Percentiles rank a stretch among this genome's conserved stretches.
Conservation (phyloP, 2,797 vertebrate genomes). For the Petrocephalus sullivani region DNA sequence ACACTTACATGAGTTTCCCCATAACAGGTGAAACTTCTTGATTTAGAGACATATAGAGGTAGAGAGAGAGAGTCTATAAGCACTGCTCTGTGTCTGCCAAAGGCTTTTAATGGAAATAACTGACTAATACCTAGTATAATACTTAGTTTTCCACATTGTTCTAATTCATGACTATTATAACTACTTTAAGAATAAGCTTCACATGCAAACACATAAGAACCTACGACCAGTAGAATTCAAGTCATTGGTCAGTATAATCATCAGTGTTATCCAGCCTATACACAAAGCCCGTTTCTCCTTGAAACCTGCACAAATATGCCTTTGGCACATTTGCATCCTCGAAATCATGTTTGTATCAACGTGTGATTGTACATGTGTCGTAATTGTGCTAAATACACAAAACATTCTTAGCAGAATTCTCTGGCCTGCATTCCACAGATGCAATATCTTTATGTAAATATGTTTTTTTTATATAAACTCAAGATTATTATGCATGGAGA, state of each 20-base stretch:
- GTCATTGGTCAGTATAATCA: not conserved
- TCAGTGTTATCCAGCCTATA: not conserved
- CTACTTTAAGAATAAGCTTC: not conserved
- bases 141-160: not conserved
- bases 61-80: too few relatives aligned
- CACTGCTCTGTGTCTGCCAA: too few relatives aligned
- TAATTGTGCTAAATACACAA: conserved; percentile 6
- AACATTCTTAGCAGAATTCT: conserved; percentile 14
- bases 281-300: not conserved
- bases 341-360: not conserved
- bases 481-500: conserved; percentile 59
- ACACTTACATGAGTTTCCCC: not conserved
- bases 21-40: not conserved
- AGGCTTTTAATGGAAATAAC: too few relatives aligned
- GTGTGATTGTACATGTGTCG: not conserved
- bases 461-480: conserved; percentile 54
- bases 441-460: conserved; percentile 56
- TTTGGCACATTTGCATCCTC: not conserved
- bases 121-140: not conserved
- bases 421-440: conserved; percentile 45
- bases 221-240: not conserved
- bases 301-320: not conserved
- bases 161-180: not conserved
- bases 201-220: not conserved
- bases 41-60: not conserved